Evolutionary conservation across 2,113 vertebrate genomes (phyloP).

Genomic region (Corythornis cristatus): DNA sequence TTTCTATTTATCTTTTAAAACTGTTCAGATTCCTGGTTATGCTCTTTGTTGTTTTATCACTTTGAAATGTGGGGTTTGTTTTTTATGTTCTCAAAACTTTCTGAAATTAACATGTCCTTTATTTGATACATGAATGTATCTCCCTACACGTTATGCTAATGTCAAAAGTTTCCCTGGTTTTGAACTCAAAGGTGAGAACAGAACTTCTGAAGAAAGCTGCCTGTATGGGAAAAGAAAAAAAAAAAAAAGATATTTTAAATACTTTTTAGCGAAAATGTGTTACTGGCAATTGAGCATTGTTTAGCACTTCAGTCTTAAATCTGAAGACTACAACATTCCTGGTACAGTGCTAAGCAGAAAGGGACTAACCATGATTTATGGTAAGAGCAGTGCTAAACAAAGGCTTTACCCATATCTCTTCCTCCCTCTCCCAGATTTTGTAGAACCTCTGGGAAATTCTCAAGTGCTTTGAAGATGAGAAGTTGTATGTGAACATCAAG

Average conservation of each 20-base stretch:
- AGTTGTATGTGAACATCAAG: slow-evolving; percentile 19
- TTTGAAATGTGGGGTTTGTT: neutral
- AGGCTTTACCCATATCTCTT: neutral
- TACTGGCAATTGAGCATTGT: slow-evolving; percentile 16
- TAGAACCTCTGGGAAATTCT: slow-evolving; percentile 52
- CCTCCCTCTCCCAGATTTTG: slow-evolving; percentile 22
- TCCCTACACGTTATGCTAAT: neutral
- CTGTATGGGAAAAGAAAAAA: neutral
- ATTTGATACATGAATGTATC: neutral
- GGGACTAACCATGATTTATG: neutral
- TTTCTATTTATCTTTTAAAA: neutral
- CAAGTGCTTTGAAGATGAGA: slow-evolving; percentile 53
- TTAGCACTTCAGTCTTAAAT: slow-evolving; percentile 36
- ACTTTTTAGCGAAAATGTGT: slow-evolving; percentile 23
- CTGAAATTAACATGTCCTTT: neutral
- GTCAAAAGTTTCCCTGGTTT: neutral
- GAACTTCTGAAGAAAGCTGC: slow-evolving; percentile 1
- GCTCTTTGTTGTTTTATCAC: neutral
- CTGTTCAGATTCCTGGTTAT: neutral
- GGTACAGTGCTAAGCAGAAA: neutral
- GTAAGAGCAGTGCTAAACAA: slow-evolving; percentile 21
- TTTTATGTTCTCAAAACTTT: neutral
- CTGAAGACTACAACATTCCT: neutral
- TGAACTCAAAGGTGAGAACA: slow-evolving; percentile 31
- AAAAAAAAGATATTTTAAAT: neutral